Conservation (phyloP, 37 sponge, comb jelly and placozoan species). For the Lycopodina hypogea region DNA sequence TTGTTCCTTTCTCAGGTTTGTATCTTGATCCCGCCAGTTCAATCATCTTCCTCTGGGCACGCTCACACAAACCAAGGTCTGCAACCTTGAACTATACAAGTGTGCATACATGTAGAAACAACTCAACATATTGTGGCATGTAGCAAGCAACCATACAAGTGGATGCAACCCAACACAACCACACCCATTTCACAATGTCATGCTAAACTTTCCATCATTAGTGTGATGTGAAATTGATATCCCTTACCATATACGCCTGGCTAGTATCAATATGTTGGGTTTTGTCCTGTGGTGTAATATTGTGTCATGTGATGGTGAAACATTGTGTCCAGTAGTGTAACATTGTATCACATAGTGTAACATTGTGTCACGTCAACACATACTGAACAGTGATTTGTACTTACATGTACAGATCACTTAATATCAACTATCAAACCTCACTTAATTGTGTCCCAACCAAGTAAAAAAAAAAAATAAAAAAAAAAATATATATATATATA, state of each 20-base stretch:
- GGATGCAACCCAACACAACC: no score
- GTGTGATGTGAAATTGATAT: no score
- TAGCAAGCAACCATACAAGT: not conserved
- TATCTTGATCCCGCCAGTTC: slow-evolving; percentile 57
- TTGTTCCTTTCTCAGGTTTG: slow-evolving; percentile 24
- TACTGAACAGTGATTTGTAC: not conserved
- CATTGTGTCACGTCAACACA: not conserved
- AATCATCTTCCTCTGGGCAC: slow-evolving; percentile 70
- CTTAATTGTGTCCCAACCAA: no score
- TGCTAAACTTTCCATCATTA: no score
- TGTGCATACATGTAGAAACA: not conserved
- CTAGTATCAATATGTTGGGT: no score
- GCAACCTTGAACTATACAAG: slow-evolving; percentile 42
- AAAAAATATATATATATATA: no score
- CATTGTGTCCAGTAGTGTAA: not conserved
- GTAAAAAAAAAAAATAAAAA: no score
- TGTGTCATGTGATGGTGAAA: no score
- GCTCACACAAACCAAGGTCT: slow-evolving; percentile 49
- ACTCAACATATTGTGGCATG: not conserved
- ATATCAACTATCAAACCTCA: no score
- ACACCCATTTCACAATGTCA: no score
- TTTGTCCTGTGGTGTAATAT: no score
- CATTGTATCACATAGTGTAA: not conserved
- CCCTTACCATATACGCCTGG: no score
- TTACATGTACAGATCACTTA: not conserved